A percentile compares a stretch with the other conserved stretches of the same genome.
Evolutionary conservation across 2,797 vertebrate species (phyloP).

Genomic region (Mormyrus hasselquistii): DNA sequence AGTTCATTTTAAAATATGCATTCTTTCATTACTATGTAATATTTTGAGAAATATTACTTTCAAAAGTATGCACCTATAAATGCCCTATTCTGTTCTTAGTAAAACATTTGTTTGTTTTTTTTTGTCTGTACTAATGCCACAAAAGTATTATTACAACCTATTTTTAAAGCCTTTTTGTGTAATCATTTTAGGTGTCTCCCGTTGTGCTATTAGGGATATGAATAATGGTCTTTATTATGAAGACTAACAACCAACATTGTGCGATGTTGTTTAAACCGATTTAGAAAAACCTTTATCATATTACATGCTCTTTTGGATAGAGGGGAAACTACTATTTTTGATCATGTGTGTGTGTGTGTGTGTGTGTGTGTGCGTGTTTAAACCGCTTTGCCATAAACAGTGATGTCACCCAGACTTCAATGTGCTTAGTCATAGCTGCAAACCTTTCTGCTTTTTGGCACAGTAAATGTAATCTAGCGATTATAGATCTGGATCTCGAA

Average conservation of each 20-base stretch:
- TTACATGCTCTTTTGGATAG: background rate
- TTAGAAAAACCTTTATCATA: background rate
- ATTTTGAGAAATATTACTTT: background rate
- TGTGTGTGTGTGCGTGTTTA: background rate
- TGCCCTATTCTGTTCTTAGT: background rate
- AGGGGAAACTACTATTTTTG: background rate
- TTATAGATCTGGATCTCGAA: background rate
- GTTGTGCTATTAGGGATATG: background rate
- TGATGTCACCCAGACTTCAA: background rate
- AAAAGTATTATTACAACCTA: background rate
- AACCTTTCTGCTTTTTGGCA: background rate
- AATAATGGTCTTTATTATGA: constrained; percentile 4
- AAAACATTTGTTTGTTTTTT: background rate
- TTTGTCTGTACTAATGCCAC: background rate
- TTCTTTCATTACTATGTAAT: background rate
- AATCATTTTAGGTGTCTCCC: background rate
- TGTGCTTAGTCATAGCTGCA: background rate
- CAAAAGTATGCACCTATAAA: background rate
- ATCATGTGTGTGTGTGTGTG: background rate
- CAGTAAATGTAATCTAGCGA: background rate
- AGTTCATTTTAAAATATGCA: constrained; percentile 8
- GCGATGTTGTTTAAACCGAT: constrained; percentile 7
- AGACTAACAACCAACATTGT: background rate
- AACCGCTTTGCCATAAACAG: background rate
- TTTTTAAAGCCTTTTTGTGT: constrained; percentile 6